phyloP scores from a whole-genome alignment of 2,113 vertebrate genomes.

The Pedetes capensis region DNA sequence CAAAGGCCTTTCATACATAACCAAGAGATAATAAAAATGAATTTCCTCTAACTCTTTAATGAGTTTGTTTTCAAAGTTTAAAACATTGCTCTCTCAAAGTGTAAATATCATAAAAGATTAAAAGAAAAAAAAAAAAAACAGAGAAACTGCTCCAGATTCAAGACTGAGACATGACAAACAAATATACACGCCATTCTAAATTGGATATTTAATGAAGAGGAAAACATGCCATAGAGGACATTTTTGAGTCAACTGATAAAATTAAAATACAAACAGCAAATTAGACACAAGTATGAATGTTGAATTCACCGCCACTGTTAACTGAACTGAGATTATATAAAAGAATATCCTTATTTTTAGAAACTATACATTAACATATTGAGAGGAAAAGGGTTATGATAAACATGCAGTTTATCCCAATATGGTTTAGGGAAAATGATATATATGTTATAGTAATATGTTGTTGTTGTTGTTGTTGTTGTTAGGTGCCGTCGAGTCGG shows the following conservation, averaged over 20 bases:
- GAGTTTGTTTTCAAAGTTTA: background rate
- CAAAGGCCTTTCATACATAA: background rate
- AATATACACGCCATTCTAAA: background rate
- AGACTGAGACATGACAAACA: background rate
- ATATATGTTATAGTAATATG: no score
- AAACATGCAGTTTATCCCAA: background rate
- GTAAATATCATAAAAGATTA: constrained; percentile 27
- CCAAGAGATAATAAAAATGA: background rate
- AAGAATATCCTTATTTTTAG: background rate
- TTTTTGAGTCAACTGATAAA: background rate
- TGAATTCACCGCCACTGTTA: background rate
- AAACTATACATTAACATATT: background rate
- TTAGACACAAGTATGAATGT: background rate
- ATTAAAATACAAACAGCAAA: background rate
- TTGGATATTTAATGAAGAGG: background rate
- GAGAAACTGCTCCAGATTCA: background rate
- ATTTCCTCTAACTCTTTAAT: background rate
- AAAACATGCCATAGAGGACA: background rate
- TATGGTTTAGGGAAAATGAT: background rate
- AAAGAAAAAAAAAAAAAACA: background rate
- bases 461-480: no score
- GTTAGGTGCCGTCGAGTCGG: no score
- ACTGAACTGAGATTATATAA: background rate
- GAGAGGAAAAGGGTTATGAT: background rate
- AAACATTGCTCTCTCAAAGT: background rate